Evolutionary conservation across 2,797 vertebrate genomes (phyloP), one percentile per base, ranked within the genome.

Genomic region (Sebastes iracundus): DNA sequence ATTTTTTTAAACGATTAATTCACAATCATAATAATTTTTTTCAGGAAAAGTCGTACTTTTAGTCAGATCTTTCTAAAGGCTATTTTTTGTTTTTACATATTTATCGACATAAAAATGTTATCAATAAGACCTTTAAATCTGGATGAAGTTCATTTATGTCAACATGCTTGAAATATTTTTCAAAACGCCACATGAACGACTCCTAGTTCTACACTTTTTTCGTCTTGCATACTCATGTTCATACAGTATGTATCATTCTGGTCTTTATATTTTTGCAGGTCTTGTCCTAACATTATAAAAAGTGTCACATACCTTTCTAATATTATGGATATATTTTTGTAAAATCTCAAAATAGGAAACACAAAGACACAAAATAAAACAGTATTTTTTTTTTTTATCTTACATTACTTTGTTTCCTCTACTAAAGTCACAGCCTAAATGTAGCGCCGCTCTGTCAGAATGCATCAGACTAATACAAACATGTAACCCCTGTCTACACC

Each of bases 141-240:
- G 32, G n/a, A 66, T 78, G 25, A 71, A 65, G 60, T 62, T 66
- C 14, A 38, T 5, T 49, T 28, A 70, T 65, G 22, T 74, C 18
- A 68, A 42, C 56, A 42, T 52, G 18, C 1, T 18, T 1, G 4
- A 71, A 42, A 52, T 63, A 72, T 53, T 32, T 58, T 12, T 27
- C 12, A 22, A 62, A 61, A 33, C 13, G 49, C 9, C 55, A 28
- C 8, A 52, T n/a, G 20, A 52, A 8, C 16, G 16, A 46, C 42
- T 46, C 0, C 14, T 18, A 46, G 1, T 7, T 46, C 42, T 46
- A 46, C 42, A 46, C 1, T 8, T 28, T 42, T 42, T 42, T 30
- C 25, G 7, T n/a, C 32, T 20, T 27, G 6, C 63, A 2, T 46
- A 18, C 42, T 46, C 1, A 5, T 20, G 10, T 38, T 60, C 6